Evolutionary conservation across 2,797 vertebrate genomes (phyloP).

Genomic region (Melanotaenia nigrans): DNA sequence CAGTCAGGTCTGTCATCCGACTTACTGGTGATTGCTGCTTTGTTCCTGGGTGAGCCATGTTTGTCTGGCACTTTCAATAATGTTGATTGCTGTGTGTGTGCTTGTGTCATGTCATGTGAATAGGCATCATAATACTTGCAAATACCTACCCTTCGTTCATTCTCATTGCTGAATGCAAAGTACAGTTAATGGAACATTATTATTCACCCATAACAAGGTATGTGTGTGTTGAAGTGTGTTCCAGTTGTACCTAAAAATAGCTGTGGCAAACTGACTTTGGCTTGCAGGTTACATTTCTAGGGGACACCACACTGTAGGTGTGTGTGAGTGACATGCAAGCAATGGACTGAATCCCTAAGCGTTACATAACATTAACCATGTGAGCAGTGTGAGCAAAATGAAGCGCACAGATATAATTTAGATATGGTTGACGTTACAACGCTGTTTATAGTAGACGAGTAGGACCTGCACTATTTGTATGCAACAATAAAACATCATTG

Average conservation of each 20-base stretch:
- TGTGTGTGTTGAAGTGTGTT: slow-evolving; percentile 18
- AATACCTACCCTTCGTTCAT: slow-evolving; percentile 32
- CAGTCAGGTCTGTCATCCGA: slow-evolving; percentile 62
- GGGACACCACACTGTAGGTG: slow-evolving; percentile 45
- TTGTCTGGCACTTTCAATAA: slow-evolving; percentile 73
- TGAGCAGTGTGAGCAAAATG: slow-evolving; percentile 40
- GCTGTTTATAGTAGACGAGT: background rate
- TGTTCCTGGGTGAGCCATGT: slow-evolving; percentile 46
- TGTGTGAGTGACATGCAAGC: slow-evolving; percentile 32
- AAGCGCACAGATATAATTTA: slow-evolving; percentile 7
- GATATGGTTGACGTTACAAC: slow-evolving; percentile 24
- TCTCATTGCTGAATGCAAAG: slow-evolving; percentile 27
- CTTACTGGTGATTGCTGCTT: slow-evolving; percentile 50
- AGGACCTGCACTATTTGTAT: background rate
- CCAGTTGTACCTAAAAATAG: slow-evolving; percentile 58
- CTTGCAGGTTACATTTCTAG: slow-evolving; percentile 61
- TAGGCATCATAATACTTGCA: slow-evolving; percentile 32
- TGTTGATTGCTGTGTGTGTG: slow-evolving; percentile 64
- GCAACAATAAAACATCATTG: background rate
- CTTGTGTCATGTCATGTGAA: slow-evolving; percentile 13
- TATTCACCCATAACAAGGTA: slow-evolving; percentile 23
- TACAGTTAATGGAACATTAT: slow-evolving; percentile 27
- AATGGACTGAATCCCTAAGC: slow-evolving; percentile 55
- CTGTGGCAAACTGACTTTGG: slow-evolving; percentile 46
- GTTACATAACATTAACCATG: slow-evolving; percentile 69